A percentile compares a stretch with the other conserved stretches of the same genome.
Conservation (phyloP, 2,113 vertebrate species). For the Aptenodytes forsteri region DNA sequence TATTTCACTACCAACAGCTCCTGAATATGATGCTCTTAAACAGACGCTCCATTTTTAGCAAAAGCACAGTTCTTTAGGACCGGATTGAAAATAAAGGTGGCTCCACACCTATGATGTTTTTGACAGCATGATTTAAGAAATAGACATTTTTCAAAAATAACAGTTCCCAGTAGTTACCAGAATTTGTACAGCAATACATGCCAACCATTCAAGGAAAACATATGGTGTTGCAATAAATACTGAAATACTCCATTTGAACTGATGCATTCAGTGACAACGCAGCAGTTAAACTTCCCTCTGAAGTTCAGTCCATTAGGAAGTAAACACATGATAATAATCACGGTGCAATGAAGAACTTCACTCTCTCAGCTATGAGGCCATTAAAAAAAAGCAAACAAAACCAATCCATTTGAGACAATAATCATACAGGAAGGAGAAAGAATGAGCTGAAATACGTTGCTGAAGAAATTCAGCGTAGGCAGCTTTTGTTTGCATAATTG, state of each 20-base stretch:
- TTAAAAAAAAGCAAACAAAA: neutral
- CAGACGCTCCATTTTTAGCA: neutral
- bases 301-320: neutral
- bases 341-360: neutral
- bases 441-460: neutral
- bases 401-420: neutral
- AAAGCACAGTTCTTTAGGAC: neutral
- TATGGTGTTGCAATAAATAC: neutral
- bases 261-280: neutral
- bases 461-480: neutral
- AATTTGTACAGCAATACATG: neutral
- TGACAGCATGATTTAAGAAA: neutral
- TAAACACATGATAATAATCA: neutral
- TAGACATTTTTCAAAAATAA: neutral
- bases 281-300: neutral
- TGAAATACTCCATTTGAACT: neutral
- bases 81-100: neutral
- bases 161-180: neutral
- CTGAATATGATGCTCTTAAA: neutral
- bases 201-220: neutral
- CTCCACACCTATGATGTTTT: neutral
- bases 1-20: neutral
- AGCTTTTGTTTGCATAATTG: neutral
- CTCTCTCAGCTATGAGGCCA: neutral
- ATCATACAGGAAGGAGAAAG: neutral